These are phyloP conservation scores for Lycodopsis pacificus DNA, from an alignment of 2,797 vertebrate species.

Conservation along the genomic window DNA sequence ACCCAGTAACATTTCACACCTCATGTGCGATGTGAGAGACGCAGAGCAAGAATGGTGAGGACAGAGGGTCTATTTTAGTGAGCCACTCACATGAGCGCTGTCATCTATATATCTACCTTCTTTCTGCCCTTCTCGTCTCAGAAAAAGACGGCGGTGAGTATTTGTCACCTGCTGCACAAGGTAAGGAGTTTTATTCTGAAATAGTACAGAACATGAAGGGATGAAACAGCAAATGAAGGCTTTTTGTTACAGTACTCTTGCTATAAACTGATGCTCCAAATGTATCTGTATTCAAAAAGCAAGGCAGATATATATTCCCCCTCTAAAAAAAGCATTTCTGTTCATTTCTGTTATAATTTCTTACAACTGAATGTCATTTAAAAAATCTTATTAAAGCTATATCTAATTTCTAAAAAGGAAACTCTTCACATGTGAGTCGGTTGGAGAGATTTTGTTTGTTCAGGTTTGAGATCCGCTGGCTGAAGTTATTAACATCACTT, in stretches of 20 bases:
- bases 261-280: neutral
- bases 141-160: slow-evolving; percentile 56
- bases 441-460: neutral
- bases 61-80: slow-evolving; percentile 84
- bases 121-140: slow-evolving; percentile 68
- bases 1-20: slow-evolving; percentile 63
- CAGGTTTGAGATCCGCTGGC: slow-evolving; percentile 7
- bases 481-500: slow-evolving; percentile 30
- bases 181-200: slow-evolving; percentile 72
- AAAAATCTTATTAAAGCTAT: neutral
- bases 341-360: neutral
- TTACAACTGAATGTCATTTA: neutral
- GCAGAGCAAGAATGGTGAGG: slow-evolving; percentile 71
- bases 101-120: slow-evolving; percentile 83
- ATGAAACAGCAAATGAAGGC: neutral
- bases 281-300: slow-evolving; percentile 1
- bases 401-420: neutral
- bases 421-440: neutral
- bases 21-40: slow-evolving; percentile 60
- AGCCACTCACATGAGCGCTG: slow-evolving; percentile 78
- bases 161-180: slow-evolving; percentile 61
- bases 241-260: neutral
- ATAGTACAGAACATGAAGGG: neutral
- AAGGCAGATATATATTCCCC: neutral
- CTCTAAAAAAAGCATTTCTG: neutral